These are phyloP conservation scores for Drosophila antonietae DNA, from an alignment of 2,888 invertebrate genomes.

Conservation along the genomic window DNA sequence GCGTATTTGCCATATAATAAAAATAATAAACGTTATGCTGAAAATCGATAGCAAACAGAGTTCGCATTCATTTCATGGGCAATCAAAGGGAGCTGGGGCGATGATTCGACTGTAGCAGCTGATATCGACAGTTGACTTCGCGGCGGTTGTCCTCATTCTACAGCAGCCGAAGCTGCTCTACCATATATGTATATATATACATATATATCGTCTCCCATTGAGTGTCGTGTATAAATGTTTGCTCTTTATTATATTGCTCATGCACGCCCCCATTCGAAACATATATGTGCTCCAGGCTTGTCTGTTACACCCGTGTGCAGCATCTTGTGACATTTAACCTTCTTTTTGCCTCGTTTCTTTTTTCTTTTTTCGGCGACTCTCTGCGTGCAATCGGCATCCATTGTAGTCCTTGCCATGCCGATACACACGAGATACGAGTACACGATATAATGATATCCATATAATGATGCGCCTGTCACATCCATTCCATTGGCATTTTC, in stretches of 20 bases:
- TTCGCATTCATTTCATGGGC: conserved; percentile 65
- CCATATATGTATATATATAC: background rate
- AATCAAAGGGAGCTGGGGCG: conserved; percentile 2
- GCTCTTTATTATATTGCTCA: conserved; percentile 78
- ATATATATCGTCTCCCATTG: conserved; percentile 53
- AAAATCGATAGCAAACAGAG: conserved; percentile 83
- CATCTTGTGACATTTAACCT: conserved; percentile 77
- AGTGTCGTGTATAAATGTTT: conserved; percentile 79
- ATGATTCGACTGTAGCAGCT: conserved; percentile 61
- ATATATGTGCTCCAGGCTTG: conserved; percentile 15
- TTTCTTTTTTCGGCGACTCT: conserved; percentile 31
- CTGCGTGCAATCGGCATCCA: conserved; percentile 48
- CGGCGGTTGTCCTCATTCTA: conserved; percentile 41
- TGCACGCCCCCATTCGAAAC: conserved; percentile 53
- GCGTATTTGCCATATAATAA: conserved; percentile 69
- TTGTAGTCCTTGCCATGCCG: conserved; percentile 50
- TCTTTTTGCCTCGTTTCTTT: conserved; percentile 19
- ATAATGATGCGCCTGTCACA: conserved; percentile 83
- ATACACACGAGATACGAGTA: conserved; percentile 77
- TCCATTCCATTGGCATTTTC: conserved; percentile 63
- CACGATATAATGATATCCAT: conserved; percentile 81
- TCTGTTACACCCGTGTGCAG: conserved; percentile 31
- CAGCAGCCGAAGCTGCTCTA: conserved; percentile 36
- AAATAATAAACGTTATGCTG: conserved; percentile 76
- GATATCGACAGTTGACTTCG: conserved; percentile 77